Conservation (phyloP, 2,113 vertebrate species). For the Albula glossodonta region DNA sequence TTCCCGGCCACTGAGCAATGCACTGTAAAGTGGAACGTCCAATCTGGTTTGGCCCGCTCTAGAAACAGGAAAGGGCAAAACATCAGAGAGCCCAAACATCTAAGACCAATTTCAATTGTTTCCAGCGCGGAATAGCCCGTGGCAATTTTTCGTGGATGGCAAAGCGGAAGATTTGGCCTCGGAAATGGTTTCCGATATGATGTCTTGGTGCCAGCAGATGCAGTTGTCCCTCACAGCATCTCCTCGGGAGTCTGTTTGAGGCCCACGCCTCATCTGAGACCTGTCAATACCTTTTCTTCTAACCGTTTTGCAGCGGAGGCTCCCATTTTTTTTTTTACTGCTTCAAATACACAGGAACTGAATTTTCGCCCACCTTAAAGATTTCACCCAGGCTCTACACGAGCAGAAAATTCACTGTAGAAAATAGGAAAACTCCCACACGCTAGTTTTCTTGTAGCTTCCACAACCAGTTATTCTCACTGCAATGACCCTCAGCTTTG, state of each 20-base stretch:
- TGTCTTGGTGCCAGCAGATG: slow-evolving; percentile 54
- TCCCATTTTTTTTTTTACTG: too few relatives aligned
- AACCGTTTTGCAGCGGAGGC: slow-evolving; percentile 18
- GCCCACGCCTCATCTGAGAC: slow-evolving; percentile 36
- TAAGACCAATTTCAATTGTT: slow-evolving; percentile 11
- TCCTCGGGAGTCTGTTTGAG: slow-evolving; percentile 33
- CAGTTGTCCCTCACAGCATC: slow-evolving; percentile 43
- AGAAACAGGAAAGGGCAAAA: neutral
- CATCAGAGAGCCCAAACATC: neutral
- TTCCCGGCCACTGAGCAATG: neutral
- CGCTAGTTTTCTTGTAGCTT: too few relatives aligned
- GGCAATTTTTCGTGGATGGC: slow-evolving; percentile 47
- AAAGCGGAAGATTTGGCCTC: slow-evolving; percentile 54
- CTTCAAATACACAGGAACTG: too few relatives aligned
- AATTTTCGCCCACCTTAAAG: too few relatives aligned
- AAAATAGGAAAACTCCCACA: too few relatives aligned
- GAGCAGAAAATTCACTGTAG: too few relatives aligned
- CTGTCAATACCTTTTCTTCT: slow-evolving; percentile 42
- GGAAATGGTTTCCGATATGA: slow-evolving; percentile 66
- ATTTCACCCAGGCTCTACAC: too few relatives aligned
- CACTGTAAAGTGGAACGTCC: neutral
- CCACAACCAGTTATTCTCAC: too few relatives aligned
- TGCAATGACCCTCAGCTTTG: too few relatives aligned
- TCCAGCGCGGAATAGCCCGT: slow-evolving; percentile 37
- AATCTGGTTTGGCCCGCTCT: neutral